Evolutionary conservation across 2,888 invertebrate species (phyloP).

Genomic region (Micoletzkya japonica): DNA sequence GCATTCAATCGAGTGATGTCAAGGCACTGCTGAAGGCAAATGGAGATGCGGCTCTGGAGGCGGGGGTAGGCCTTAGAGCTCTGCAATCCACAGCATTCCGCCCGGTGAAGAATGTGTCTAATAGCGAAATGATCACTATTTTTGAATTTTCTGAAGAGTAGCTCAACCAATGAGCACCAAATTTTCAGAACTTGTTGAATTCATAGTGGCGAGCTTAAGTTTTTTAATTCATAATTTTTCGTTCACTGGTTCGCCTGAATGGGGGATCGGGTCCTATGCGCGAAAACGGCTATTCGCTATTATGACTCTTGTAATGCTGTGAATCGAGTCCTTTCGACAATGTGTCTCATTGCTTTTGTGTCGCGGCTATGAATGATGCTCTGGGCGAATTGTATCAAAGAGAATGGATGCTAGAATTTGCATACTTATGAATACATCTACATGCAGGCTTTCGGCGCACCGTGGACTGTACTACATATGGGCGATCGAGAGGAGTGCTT

Average conservation of each 20-base stretch:
- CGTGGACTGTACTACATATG: conserved; percentile 47
- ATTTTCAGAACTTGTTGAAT: too few relatives aligned
- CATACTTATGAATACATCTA: too few relatives aligned
- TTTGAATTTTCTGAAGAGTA: background rate
- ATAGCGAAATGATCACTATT: too few relatives aligned
- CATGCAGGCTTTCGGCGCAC: conserved; percentile 51
- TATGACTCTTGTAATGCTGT: background rate
- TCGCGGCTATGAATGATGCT: too few relatives aligned
- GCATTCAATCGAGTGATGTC: background rate
- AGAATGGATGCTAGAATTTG: too few relatives aligned
- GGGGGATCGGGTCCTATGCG: background rate
- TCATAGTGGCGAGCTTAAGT: too few relatives aligned
- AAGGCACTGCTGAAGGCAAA: background rate
- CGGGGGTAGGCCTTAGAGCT: too few relatives aligned
- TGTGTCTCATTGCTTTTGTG: background rate
- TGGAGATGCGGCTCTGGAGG: background rate
- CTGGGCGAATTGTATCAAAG: too few relatives aligned
- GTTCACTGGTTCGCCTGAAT: too few relatives aligned
- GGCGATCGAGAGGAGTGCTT: conserved; percentile 37
- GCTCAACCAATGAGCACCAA: background rate
- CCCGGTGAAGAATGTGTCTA: too few relatives aligned
- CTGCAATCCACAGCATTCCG: too few relatives aligned
- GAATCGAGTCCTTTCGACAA: background rate
- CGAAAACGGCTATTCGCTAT: background rate
- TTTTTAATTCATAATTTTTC: too few relatives aligned